phyloP scores from a whole-genome alignment of 2,888 invertebrate species.

The Cetonia aurata region DNA sequence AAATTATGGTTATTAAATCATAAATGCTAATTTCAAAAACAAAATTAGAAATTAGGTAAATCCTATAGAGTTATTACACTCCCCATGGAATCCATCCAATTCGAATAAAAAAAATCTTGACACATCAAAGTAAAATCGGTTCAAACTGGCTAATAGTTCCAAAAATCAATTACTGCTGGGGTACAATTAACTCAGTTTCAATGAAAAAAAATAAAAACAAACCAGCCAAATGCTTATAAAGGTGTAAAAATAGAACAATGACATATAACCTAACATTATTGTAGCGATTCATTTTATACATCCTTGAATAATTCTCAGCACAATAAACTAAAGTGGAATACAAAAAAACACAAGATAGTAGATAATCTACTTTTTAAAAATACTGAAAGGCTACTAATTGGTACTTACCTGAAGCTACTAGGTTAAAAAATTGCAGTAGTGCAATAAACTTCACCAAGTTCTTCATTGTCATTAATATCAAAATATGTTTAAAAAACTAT shows the following conservation, averaged over 20 bases:
- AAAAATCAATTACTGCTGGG: conserved; percentile 19
- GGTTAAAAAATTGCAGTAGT: conserved; percentile 50
- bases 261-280: conserved; percentile 35
- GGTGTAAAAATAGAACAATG: conserved; percentile 30
- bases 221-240: neutral
- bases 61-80: too few relatives aligned
- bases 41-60: too few relatives aligned
- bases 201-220: conserved; percentile 9
- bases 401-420: conserved; percentile 35
- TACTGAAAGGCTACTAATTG: conserved; percentile 1
- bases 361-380: neutral
- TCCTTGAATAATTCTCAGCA: neutral
- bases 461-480: conserved; percentile 60
- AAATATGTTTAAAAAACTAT: conserved; percentile 21
- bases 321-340: neutral
- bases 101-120: neutral
- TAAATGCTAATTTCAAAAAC: too few relatives aligned
- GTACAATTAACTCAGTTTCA: neutral
- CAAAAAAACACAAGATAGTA: neutral
- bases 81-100: too few relatives aligned
- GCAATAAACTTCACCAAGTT: conserved; percentile 61
- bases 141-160: conserved; percentile 32
- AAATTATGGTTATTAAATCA: conserved; percentile 13
- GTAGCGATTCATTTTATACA: neutral
- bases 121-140: conserved; percentile 30